phyloP scores from a whole-genome alignment of 2,888 invertebrate species.

The Caenorhabditis auriculariae region DNA sequence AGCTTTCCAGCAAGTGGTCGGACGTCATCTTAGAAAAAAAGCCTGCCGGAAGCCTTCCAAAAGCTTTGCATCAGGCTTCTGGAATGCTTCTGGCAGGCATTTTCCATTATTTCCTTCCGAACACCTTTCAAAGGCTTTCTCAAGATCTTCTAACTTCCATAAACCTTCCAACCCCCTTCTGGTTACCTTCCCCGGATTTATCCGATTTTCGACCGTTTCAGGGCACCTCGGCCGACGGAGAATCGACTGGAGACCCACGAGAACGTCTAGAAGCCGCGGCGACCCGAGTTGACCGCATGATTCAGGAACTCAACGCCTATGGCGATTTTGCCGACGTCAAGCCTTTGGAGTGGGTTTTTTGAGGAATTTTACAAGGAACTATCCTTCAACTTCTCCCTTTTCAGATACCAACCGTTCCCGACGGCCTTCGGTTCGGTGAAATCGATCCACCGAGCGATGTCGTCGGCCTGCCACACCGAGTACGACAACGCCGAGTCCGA shows the following conservation, averaged over 20 bases:
- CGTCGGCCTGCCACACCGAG: conserved; percentile 59
- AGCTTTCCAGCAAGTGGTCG: too few species aligned
- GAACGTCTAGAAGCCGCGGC: conserved; percentile 57
- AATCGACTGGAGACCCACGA: conserved; percentile 15
- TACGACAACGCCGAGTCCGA: conserved; percentile 60
- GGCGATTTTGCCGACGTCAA: conserved; percentile 43
- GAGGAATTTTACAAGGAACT: too few species aligned
- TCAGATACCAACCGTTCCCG: conserved; percentile 41
- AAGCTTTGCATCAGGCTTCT: too few species aligned
- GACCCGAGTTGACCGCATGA: conserved; percentile 56
- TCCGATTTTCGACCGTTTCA: neutral
- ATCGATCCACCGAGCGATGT: conserved; percentile 38
- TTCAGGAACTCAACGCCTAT: conserved; percentile 47
- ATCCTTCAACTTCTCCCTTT: neutral
- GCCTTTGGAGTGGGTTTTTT: conserved; percentile 24
- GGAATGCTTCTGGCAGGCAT: too few species aligned
- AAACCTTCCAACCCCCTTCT: too few species aligned
- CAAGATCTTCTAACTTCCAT: too few species aligned
- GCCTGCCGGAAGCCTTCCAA: too few species aligned
- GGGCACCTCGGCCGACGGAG: conserved; percentile 16
- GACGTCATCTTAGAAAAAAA: too few species aligned
- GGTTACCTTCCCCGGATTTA: too few species aligned
- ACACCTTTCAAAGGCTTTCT: too few species aligned
- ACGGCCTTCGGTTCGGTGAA: conserved; percentile 29
- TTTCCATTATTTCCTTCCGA: too few species aligned